A percentile compares a stretch with the other conserved stretches of the same genome.
Evolutionary conservation across 2,888 invertebrate genomes (phyloP).

Genomic region (Lypha dubia): DNA sequence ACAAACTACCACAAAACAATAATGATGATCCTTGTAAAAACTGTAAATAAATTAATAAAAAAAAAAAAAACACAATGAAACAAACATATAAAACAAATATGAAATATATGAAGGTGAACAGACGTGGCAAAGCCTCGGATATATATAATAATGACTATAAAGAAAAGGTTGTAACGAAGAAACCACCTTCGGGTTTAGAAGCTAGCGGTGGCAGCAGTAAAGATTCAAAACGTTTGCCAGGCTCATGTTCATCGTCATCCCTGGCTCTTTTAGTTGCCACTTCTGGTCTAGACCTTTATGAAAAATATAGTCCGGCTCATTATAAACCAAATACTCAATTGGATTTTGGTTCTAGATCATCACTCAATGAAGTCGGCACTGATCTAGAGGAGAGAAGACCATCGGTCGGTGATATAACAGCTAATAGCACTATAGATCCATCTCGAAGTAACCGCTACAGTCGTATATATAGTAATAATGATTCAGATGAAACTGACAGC

Average conservation of each 20-base stretch:
- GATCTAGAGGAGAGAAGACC: conserved; percentile 69
- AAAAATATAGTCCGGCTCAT: conserved; percentile 90
- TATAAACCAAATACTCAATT: conserved; percentile 87
- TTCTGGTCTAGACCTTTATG: conserved; percentile 88
- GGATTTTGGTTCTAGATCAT: conserved; percentile 83
- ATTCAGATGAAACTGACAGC: conserved; percentile 65
- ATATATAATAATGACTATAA: conserved; percentile 75
- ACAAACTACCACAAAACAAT: conserved; percentile 61
- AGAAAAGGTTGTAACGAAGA: conserved; percentile 70
- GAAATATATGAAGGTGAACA: conserved; percentile 61
- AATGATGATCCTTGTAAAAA: conserved; percentile 72
- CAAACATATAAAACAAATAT: too few relatives aligned
- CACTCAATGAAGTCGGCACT: conserved; percentile 78
- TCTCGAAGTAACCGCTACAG: conserved; percentile 78
- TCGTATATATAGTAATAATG: conserved; percentile 76
- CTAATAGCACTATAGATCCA: conserved; percentile 75
- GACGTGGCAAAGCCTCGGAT: conserved; percentile 72
- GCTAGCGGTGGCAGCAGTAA: conserved; percentile 75
- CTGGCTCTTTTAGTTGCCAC: conserved; percentile 85
- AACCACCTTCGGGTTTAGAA: conserved; percentile 74
- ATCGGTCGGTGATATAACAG: conserved; percentile 65
- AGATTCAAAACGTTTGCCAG: conserved; percentile 78
- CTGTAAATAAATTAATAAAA: conserved; percentile 45
- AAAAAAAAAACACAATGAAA: conserved; percentile 33
- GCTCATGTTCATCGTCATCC: conserved; percentile 83